These are phyloP conservation scores for Dermolepida albohirtum DNA, from an alignment of 2,888 invertebrate genomes.

Conservation along the genomic window DNA sequence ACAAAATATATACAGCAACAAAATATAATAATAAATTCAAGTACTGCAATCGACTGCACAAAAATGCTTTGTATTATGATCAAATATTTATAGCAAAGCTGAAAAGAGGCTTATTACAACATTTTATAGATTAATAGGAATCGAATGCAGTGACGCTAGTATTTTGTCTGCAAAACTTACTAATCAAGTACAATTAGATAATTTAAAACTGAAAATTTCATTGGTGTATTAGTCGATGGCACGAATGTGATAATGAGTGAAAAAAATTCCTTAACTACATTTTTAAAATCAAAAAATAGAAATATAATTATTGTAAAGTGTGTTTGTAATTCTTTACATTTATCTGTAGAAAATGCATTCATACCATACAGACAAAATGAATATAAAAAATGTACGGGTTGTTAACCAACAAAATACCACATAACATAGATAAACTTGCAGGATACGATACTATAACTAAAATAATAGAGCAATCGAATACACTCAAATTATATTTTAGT, in stretches of 20 bases:
- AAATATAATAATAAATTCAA: neutral
- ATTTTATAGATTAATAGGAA: too few species aligned
- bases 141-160: neutral
- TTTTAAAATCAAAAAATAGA: neutral
- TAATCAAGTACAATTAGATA: neutral
- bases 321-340: conserved; percentile 2
- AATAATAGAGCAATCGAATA: too few species aligned
- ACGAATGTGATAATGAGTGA: neutral
- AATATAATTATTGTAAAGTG: neutral
- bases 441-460: too few species aligned
- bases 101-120: too few species aligned
- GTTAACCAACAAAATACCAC: too few species aligned
- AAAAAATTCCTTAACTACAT: neutral
- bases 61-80: neutral
- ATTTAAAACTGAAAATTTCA: conserved; percentile 1
- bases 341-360: neutral
- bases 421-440: too few species aligned
- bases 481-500: too few species aligned
- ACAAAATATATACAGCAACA: neutral
- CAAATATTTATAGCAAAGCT: too few species aligned
- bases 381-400: too few species aligned
- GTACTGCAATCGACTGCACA: neutral
- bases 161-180: neutral
- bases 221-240: neutral
- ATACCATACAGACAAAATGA: too few species aligned